Percentiles rank a stretch among this genome's conserved stretches.
Evolutionary conservation across 2,113 vertebrate species (phyloP).

Genomic region (Silurus meridionalis): DNA sequence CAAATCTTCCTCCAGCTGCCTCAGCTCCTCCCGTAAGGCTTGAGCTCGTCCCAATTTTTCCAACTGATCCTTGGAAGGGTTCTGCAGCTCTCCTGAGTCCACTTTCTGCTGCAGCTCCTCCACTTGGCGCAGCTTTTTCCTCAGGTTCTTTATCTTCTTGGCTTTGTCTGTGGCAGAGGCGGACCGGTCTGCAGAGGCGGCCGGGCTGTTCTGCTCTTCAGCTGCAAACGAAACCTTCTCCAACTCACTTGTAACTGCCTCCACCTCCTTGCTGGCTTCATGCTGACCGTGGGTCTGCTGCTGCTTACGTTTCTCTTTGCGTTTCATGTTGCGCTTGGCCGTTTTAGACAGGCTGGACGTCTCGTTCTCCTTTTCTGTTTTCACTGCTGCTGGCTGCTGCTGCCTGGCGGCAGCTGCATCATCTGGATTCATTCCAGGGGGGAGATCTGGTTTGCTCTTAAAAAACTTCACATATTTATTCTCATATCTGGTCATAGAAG

Average conservation of each 20-base stretch:
- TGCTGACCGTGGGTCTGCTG: constrained; percentile 63
- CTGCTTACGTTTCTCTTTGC: constrained; percentile 90
- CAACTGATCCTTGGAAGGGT: constrained; percentile 85
- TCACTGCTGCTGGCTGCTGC: constrained; percentile 62
- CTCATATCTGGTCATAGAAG: constrained; percentile 80
- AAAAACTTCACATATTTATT: constrained; percentile 98
- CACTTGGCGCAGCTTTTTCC: constrained; percentile 90
- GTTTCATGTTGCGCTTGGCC: constrained; percentile 90
- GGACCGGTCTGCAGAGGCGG: constrained; percentile 46
- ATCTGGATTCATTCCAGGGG: constrained; percentile 81
- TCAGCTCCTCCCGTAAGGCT: constrained; percentile 78
- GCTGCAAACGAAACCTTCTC: constrained; percentile 70
- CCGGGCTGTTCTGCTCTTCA: constrained; percentile 30
- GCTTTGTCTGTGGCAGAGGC: constrained; percentile 69
- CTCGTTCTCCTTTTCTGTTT: constrained; percentile 54
- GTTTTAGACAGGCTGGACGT: constrained; percentile 80
- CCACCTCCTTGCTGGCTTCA: constrained; percentile 60
- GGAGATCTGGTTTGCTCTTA: constrained; percentile 90
- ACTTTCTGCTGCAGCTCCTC: constrained; percentile 89
- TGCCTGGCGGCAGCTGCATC: constrained; percentile 57
- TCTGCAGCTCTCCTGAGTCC: constrained; percentile 82
- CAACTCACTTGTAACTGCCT: constrained; percentile 70
- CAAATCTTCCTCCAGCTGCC: constrained; percentile 77
- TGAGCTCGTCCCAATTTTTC: constrained; percentile 83
- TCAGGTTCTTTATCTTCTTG: constrained; percentile 87